Conservation (phyloP, 2,888 invertebrate species). For the Meteorus colon region DNA sequence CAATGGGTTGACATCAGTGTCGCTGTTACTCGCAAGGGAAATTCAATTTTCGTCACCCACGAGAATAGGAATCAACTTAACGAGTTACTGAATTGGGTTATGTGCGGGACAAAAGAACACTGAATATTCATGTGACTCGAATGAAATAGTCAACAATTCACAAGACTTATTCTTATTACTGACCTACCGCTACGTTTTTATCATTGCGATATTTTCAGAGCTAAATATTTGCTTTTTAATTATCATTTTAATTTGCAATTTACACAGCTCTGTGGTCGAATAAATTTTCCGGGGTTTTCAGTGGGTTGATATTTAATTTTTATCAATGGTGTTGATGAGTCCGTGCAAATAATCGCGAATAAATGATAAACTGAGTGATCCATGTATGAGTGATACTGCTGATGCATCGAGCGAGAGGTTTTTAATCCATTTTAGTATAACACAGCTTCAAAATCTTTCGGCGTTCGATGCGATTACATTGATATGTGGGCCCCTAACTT, state of each 20-base stretch:
- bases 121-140: conserved; percentile 40
- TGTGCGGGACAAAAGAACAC: conserved; percentile 37
- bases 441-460: not conserved
- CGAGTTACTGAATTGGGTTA: conserved; percentile 44
- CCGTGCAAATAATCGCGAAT: not conserved
- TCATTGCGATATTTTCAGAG: not conserved
- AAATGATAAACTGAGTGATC: not conserved
- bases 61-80: conserved; percentile 44
- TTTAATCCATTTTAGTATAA: too few relatives aligned
- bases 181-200: not conserved
- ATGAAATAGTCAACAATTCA: conserved; percentile 35
- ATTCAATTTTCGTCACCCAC: conserved; percentile 44
- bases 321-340: not conserved
- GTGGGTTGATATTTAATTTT: not conserved
- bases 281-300: not conserved
- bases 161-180: conserved; percentile 8
- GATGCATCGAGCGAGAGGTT: too few relatives aligned
- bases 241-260: not conserved
- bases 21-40: conserved; percentile 35
- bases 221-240: not conserved
- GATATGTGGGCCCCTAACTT: not conserved
- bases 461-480: not conserved
- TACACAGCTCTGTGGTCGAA: not conserved
- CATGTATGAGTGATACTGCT: too few relatives aligned
- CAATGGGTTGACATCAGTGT: conserved; percentile 32